phyloP scores from a whole-genome alignment of 2,888 invertebrate species.

The Barypeithes pellucidus region DNA sequence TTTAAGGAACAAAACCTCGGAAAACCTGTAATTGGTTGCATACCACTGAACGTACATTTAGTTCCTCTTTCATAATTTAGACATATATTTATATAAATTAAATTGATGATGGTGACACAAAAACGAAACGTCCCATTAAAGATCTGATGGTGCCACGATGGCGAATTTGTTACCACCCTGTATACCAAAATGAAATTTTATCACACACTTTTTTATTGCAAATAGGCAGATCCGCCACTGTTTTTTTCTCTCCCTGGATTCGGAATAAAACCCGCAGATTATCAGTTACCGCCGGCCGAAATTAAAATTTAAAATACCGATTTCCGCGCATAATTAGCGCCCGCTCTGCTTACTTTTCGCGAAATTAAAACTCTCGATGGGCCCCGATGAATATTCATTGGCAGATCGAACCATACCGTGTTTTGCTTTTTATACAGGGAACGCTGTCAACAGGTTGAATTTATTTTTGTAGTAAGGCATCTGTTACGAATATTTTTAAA shows the following conservation, averaged over 20 bases:
- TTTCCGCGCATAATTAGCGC: slow-evolving; percentile 51
- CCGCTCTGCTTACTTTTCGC: slow-evolving; percentile 47
- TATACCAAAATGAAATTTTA: too few relatives aligned
- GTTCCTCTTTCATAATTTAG: too few relatives aligned
- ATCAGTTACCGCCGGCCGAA: slow-evolving; percentile 41
- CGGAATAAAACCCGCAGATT: slow-evolving; percentile 37
- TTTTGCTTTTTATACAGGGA: slow-evolving; percentile 26
- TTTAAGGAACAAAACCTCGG: too few relatives aligned
- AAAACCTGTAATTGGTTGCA: too few relatives aligned
- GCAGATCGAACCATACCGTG: slow-evolving; percentile 44
- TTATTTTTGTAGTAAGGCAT: slow-evolving; percentile 6
- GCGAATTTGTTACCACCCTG: too few relatives aligned
- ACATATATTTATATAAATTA: too few relatives aligned
- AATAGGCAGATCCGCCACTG: too few relatives aligned
- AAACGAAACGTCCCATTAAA: too few relatives aligned
- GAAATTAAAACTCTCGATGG: slow-evolving; percentile 51
- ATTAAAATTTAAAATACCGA: slow-evolving; percentile 52
- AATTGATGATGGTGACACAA: too few relatives aligned
- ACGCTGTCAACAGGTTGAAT: slow-evolving; percentile 46
- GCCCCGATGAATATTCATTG: slow-evolving; percentile 48
- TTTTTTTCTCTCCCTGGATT: slow-evolving; percentile 20
- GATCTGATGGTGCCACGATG: too few relatives aligned
- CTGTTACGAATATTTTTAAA: slow-evolving; percentile 14
- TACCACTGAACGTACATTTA: too few relatives aligned
- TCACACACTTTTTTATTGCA: not conserved